Evolutionary conservation across 2,113 vertebrate genomes (phyloP).

Genomic region (Stercorarius parasiticus): DNA sequence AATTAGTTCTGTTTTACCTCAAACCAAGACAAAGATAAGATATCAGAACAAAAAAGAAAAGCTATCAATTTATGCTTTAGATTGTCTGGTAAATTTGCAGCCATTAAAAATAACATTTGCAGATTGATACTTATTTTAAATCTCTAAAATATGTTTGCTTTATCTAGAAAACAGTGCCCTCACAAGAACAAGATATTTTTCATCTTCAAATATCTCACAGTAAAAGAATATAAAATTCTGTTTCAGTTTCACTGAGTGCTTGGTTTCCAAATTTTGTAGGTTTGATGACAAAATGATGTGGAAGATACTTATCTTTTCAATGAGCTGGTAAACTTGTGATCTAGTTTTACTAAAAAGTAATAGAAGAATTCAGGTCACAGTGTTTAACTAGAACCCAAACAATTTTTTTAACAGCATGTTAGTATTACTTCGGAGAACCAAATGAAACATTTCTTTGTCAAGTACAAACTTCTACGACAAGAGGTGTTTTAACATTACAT

Average conservation of each 20-base stretch:
- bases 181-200: neutral
- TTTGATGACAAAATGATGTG: neutral
- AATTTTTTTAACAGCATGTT: conserved; percentile 77
- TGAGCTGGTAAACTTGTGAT: neutral
- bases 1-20: neutral
- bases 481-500: conserved; percentile 64
- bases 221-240: neutral
- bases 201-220: neutral
- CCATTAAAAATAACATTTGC: neutral
- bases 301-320: neutral
- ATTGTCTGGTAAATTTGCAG: neutral
- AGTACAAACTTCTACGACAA: conserved; percentile 65
- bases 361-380: conserved; percentile 51
- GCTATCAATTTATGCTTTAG: neutral
- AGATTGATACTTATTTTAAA: neutral
- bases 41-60: neutral
- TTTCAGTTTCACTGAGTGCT: neutral
- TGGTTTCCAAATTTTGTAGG: neutral
- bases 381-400: conserved; percentile 83
- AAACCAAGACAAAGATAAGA: neutral
- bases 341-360: neutral
- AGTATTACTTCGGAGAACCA: conserved; percentile 81
- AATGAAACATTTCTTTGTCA: conserved; percentile 80
- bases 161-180: neutral
- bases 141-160: neutral